Evolutionary conservation across 2,797 vertebrate species (phyloP), one percentile per base, ranked within the genome.

Genomic region (Ptychadena robeensis): DNA sequence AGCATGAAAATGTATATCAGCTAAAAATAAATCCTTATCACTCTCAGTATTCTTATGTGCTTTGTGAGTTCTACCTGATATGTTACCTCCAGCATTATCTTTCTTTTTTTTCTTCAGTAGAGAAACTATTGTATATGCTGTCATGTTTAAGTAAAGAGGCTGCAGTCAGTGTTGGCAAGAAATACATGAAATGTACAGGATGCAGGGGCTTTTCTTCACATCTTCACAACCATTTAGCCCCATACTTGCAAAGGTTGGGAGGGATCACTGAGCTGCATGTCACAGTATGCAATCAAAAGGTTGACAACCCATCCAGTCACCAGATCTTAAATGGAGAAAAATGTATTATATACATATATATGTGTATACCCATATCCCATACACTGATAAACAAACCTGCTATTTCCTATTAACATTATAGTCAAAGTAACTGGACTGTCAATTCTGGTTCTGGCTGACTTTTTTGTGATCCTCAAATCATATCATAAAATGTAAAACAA

Each of bases 211-310:
- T 81, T 59, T 2, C 44, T 66, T 75, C 35, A 75, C 25, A 40
- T 75, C 44, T 82, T 76, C 44, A 69, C 25, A 37, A 38, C 37
- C 79, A 73, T 73, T 81, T 73, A 73, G 79, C 70, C 70, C 44
- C 37, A 65, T 25, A n/a, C 59, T 81, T 66, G 70, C 35, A 73
- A 57, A 73, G 79, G 79, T 81, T 73, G 59, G 79, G 61, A 67
- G 70, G 69, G 79, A 73, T 81, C 79, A 73, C 38, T 66, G 61
- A n/a, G 34, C 70, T 81, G 59, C 40, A 81, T 30, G 61, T 73
- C 69, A 73, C 22, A 72, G 68, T 61, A 61, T 48, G 35, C 35
- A 44, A 80, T 72, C 59, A 73, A 64, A 65, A 70, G 61, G n/a
- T 64, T 68, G 64, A 40, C 64, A 67, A 57, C 34, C 14, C 64